A percentile compares a stretch with the other conserved stretches of the same genome.
Conservation (phyloP, 1,140 invertebrate species). For the Bombus soroeensis region DNA sequence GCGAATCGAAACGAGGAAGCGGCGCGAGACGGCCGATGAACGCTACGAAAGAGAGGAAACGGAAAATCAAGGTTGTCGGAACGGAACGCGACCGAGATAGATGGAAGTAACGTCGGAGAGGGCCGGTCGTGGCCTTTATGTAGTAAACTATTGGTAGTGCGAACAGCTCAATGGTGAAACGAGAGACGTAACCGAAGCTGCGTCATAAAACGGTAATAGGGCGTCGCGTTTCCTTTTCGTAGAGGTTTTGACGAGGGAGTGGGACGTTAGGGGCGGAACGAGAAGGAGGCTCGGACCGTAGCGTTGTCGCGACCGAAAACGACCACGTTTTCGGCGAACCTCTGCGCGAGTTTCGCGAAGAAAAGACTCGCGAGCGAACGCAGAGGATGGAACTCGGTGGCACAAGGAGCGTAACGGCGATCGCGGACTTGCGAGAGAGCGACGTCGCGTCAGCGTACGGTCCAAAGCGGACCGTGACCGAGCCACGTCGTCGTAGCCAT, state of each 20-base stretch:
- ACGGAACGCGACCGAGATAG: slow-evolving; percentile 53
- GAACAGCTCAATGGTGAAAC: slow-evolving; percentile 82
- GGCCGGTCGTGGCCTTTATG: slow-evolving; percentile 74
- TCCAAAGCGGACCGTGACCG: slow-evolving; percentile 58
- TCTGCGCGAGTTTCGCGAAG: neutral
- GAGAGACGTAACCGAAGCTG: slow-evolving; percentile 81
- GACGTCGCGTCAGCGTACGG: neutral
- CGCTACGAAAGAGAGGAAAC: too few relatives aligned
- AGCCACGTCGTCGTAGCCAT: slow-evolving; percentile 76
- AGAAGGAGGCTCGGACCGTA: slow-evolving; percentile 35
- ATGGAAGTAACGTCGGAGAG: slow-evolving; percentile 60
- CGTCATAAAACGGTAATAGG: slow-evolving; percentile 82
- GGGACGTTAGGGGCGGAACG: slow-evolving; percentile 57
- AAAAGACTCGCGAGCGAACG: neutral
- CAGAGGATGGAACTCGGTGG: neutral
- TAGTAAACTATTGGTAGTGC: slow-evolving; percentile 79
- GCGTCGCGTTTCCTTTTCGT: slow-evolving; percentile 81
- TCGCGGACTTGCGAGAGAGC: neutral
- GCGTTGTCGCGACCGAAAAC: slow-evolving; percentile 27
- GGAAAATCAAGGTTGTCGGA: neutral
- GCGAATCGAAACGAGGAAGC: too few relatives aligned
- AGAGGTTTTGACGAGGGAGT: slow-evolving; percentile 51
- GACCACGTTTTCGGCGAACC: slow-evolving; percentile 44
- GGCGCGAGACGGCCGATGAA: neutral
- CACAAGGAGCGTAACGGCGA: too few relatives aligned